Evolutionary conservation across 2,888 invertebrate genomes (phyloP).

Genomic region (Drosophila neotestacea): DNA sequence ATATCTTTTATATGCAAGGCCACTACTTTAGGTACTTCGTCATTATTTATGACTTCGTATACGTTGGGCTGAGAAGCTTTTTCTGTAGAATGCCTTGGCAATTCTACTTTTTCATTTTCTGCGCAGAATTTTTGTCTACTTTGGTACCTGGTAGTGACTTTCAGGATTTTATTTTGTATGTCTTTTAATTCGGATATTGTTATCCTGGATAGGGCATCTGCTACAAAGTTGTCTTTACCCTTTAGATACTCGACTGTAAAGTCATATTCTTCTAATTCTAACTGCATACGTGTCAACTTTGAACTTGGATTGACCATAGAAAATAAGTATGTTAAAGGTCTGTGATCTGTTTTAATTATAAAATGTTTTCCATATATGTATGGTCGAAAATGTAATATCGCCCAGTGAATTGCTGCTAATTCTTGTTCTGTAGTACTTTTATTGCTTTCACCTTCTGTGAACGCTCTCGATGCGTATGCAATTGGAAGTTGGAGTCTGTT

Average conservation of each 20-base stretch:
- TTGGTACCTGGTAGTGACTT: conserved; percentile 18
- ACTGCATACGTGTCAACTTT: conserved; percentile 9
- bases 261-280: background rate
- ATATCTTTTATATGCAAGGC: too few species aligned
- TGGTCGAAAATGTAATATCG: conserved; percentile 20
- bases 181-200: conserved; percentile 16
- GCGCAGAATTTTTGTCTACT: conserved; percentile 21
- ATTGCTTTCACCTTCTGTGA: background rate
- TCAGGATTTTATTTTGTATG: conserved; percentile 9
- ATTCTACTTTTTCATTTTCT: too few species aligned
- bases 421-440: background rate
- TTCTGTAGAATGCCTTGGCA: too few species aligned
- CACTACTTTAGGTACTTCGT: too few species aligned
- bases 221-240: conserved; percentile 14
- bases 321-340: conserved; percentile 17
- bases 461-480: conserved; percentile 7
- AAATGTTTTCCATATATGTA: conserved; percentile 21
- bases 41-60: too few species aligned
- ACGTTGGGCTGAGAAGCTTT: too few species aligned
- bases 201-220: conserved; percentile 16
- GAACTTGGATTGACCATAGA: conserved; percentile 23
- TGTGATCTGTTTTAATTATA: conserved; percentile 12
- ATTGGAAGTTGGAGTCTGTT: conserved; percentile 15
- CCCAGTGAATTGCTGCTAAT: conserved; percentile 18
- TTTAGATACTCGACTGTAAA: background rate